phyloP scores from a whole-genome alignment of 1,140 invertebrate species.

The Phymorhynchus buccinoides region DNA sequence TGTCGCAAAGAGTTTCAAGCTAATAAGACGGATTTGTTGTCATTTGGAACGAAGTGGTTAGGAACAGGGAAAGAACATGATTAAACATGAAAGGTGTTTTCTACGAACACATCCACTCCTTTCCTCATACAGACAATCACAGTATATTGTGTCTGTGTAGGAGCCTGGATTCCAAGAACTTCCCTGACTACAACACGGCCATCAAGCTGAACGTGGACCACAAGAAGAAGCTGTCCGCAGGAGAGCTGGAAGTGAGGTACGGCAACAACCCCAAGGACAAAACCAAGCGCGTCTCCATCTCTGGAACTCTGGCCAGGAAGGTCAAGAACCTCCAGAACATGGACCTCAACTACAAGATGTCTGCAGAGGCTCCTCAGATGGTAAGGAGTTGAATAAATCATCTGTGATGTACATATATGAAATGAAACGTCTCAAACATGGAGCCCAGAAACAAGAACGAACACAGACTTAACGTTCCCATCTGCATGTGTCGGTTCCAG shows the following conservation, averaged over 20 bases:
- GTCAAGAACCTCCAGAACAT: constrained; percentile 22
- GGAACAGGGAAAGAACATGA: no score
- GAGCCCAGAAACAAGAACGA: no score
- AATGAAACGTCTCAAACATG: no score
- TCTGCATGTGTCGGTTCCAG: not conserved
- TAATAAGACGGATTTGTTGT: no score
- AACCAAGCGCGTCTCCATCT: constrained; percentile 3
- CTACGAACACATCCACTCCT: no score
- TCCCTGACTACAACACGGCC: constrained; percentile 47
- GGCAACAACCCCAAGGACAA: constrained; percentile 39
- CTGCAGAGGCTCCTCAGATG: not conserved
- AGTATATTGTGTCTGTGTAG: not conserved
- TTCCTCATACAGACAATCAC: not conserved
- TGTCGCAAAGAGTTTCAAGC: no score
- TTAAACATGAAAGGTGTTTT: no score
- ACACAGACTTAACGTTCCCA: no score
- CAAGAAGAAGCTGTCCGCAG: constrained; percentile 43
- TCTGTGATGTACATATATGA: no score
- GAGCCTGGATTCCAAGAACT: constrained; percentile 43
- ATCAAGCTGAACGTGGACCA: constrained; percentile 39
- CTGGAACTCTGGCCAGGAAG: constrained; percentile 20
- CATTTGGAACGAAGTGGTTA: no score
- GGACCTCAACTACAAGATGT: constrained; percentile 30
- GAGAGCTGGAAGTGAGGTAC: constrained; percentile 44
- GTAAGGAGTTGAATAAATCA: constrained; percentile 15